Evolutionary conservation across 2,888 invertebrate species (phyloP).

Genomic region (Clivina fossor): DNA sequence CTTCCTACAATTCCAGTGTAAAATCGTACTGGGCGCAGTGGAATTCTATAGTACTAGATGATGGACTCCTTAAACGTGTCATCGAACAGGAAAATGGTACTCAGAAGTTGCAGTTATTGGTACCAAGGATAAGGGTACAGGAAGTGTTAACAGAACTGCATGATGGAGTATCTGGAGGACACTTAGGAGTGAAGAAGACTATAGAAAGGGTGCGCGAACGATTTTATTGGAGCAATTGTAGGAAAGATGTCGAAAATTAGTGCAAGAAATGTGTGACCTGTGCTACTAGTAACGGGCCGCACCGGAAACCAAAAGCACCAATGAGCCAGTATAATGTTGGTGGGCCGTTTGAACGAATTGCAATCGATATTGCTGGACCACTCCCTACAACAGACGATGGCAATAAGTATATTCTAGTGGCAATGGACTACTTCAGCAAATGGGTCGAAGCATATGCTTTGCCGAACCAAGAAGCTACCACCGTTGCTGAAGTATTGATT

Average conservation of each 20-base stretch:
- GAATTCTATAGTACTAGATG: constrained; percentile 13
- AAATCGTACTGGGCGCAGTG: constrained; percentile 27
- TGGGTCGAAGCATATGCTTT: constrained; percentile 44
- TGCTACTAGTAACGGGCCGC: constrained; percentile 39
- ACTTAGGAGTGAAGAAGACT: constrained; percentile 41
- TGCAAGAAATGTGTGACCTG: no score
- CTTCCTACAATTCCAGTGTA: neutral
- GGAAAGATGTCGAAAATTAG: constrained; percentile 28
- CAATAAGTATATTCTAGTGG: constrained; percentile 41
- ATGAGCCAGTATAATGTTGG: constrained; percentile 39
- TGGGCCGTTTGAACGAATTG: constrained; percentile 36
- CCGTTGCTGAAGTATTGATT: constrained; percentile 43
- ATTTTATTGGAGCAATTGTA: constrained; percentile 38
- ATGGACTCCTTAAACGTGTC: constrained; percentile 23
- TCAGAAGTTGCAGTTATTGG: constrained; percentile 25
- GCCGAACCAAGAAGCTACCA: constrained; percentile 43
- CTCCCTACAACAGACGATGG: constrained; percentile 36
- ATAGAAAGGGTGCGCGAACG: constrained; percentile 38
- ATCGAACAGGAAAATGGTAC: constrained; percentile 21
- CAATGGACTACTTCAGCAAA: constrained; percentile 41
- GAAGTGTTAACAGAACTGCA: constrained; percentile 38
- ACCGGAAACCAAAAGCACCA: constrained; percentile 28
- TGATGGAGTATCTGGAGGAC: constrained; percentile 32
- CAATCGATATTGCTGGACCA: constrained; percentile 40
- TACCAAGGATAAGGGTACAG: constrained; percentile 29